Base-by-base conservation (phyloP, 2,113 vertebrate genomes). In the Gymnobelideus leadbeateri region DNA sequence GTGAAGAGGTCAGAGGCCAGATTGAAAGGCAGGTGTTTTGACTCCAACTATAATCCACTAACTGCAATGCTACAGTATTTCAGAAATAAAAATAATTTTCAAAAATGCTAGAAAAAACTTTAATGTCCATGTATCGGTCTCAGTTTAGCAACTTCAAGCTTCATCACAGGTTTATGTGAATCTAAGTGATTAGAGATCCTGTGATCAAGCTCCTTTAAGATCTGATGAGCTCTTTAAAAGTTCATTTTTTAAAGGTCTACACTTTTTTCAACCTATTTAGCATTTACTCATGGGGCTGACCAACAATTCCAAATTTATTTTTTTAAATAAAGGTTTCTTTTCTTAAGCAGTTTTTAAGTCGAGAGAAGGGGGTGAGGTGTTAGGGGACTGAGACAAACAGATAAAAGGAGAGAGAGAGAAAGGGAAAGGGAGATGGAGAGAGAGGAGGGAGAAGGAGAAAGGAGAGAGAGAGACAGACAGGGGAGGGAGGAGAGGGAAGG, bases 261-360 rank as follows among this genome's bases (percentile, higher is more conserved):
- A 96, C 95, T 95, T 95, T 91, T 57, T 51, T 49, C 51, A 50
- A 93, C 47, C 37, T 84, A 12, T 89, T 52, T 24, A 89, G 49
- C 9, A 26, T 50, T 91, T 93, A 96, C 96, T 97, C 95, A 51
- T 25, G 89, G 49, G 51, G 6, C 68, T 0, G 2, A 7, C 19
- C 0, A 1, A 53, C 77, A 97, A 93, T 90, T 57, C 84, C 91
- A 95, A 95, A 43, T 95, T 95, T 96, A 25, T 94, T 96, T 94
- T 97, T 95, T 94, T 55, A 96, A 95, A 51, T 89, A 96, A 96
- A 77, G 93, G 50, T 55, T 8, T 93, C 43, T 96, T 95, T 97
- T 95, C 92, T 95, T 96, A 53, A 91, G 51, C 77, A 96, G 90
- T 91, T 89, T 96, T 89, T 89, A 91, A 26, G 50, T 7, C 19